phyloP scores from a whole-genome alignment of 1,140 invertebrate genomes.

The Leptinotarsa undecemlineata region DNA sequence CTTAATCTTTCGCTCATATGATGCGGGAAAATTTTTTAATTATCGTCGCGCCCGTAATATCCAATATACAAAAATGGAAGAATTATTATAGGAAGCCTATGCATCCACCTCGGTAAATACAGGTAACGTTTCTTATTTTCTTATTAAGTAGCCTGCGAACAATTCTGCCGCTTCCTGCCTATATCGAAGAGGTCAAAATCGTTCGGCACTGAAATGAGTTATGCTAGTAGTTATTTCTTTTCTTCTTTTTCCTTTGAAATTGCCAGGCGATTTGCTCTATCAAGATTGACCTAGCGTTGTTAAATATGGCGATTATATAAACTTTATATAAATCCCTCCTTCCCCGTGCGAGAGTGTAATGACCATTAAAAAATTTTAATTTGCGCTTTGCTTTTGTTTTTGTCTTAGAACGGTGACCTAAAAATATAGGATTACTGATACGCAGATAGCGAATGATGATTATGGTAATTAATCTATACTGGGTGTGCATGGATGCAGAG shows the following conservation, averaged over 20 bases:
- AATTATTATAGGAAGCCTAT: slow-evolving; percentile 25
- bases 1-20: not conserved
- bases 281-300: slow-evolving; percentile 28
- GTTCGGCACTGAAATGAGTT: slow-evolving; percentile 20
- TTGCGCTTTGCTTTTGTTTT: slow-evolving; percentile 11
- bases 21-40: slow-evolving; percentile 2
- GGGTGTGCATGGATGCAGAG: not conserved
- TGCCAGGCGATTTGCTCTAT: slow-evolving; percentile 24
- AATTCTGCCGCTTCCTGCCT: slow-evolving; percentile 5
- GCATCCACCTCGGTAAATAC: slow-evolving; percentile 24
- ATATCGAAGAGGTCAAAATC: slow-evolving; percentile 4
- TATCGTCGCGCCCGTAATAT: not conserved
- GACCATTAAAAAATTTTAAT: slow-evolving; percentile 27
- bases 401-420: slow-evolving; percentile 14
- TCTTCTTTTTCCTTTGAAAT: slow-evolving; percentile 23
- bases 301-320: slow-evolving; percentile 30
- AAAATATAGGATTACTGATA: slow-evolving; percentile 21
- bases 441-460: not conserved
- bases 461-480: slow-evolving; percentile 12
- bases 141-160: slow-evolving; percentile 11
- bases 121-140: slow-evolving; percentile 28
- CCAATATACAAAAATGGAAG: slow-evolving; percentile 8
- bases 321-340: slow-evolving; percentile 20
- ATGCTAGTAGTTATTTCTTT: slow-evolving; percentile 26
- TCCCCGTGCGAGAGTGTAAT: slow-evolving; percentile 7